These are phyloP conservation scores for Myotis yumanensis DNA, from an alignment of 2,113 vertebrate species.

Conservation along the genomic window DNA sequence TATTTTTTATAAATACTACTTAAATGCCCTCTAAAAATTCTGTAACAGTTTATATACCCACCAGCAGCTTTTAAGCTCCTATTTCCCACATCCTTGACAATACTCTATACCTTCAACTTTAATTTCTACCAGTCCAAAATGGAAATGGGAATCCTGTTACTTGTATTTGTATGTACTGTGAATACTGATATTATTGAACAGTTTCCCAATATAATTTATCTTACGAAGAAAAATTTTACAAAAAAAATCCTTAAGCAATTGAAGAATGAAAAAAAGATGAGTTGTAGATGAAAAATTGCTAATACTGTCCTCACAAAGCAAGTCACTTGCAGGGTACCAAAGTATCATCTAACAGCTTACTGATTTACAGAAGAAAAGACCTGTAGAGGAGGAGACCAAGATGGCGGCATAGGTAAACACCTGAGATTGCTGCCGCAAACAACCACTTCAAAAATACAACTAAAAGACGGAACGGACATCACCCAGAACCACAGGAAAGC, in stretches of 20 bases:
- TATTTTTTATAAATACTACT: slow-evolving; percentile 26
- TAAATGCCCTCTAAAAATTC: background rate
- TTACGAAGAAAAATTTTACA: background rate
- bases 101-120: background rate
- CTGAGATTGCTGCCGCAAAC: too few species aligned
- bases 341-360: background rate
- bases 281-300: background rate
- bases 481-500: too few species aligned
- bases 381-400: too few species aligned
- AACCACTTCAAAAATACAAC: too few species aligned
- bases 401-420: too few species aligned
- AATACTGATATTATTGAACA: background rate
- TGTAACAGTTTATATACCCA: background rate
- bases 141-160: background rate
- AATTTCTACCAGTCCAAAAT: slow-evolving; percentile 13
- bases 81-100: background rate
- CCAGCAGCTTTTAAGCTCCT: background rate
- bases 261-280: background rate
- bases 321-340: background rate
- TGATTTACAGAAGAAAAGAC: slow-evolving; percentile 10
- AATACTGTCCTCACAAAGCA: background rate
- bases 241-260: background rate
- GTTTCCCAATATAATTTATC: background rate
- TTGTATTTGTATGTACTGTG: background rate
- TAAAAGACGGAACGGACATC: too few species aligned